Percentiles rank a stretch among this genome's conserved stretches.
Evolutionary conservation across 2,888 invertebrate genomes (phyloP).

Genomic region (Ophioninae sp.): DNA sequence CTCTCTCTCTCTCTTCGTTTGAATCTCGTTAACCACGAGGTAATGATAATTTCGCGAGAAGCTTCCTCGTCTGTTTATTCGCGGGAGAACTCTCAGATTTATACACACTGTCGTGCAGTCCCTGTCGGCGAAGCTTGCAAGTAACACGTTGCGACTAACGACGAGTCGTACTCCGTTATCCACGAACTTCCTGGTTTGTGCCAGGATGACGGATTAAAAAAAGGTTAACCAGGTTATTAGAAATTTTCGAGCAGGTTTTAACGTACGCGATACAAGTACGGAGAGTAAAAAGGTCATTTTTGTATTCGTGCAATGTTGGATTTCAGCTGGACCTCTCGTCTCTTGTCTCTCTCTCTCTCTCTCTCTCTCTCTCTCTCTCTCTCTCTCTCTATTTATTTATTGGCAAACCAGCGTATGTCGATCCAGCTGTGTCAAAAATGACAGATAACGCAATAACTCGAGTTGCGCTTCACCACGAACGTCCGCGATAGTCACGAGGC

Average conservation of each 20-base stretch:
- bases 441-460: slow-evolving; percentile 21
- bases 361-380: not conserved
- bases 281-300: not conserved
- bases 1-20: slow-evolving; percentile 8
- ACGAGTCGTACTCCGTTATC: slow-evolving; percentile 18
- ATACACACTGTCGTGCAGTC: not conserved
- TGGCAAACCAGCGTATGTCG: not conserved
- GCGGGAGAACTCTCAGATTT: slow-evolving; percentile 16
- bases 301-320: not conserved
- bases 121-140: slow-evolving; percentile 13
- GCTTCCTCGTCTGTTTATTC: slow-evolving; percentile 45
- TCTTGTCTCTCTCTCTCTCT: not conserved
- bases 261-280: not conserved
- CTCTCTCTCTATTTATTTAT: not conserved
- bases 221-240: slow-evolving; percentile 37
- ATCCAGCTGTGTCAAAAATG: slow-evolving; percentile 14
- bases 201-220: slow-evolving; percentile 41
- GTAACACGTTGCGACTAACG: slow-evolving; percentile 10
- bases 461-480: slow-evolving; percentile 48
- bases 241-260: slow-evolving; percentile 6
- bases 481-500: not conserved
- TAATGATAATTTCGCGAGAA: slow-evolving; percentile 39
- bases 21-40: slow-evolving; percentile 40
- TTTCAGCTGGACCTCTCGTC: not conserved
- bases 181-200: slow-evolving; percentile 46